Percentiles rank a stretch among this genome's conserved stretches.
Evolutionary conservation across 1,140 invertebrate species (phyloP).

Genomic region (Halesus radiatus): DNA sequence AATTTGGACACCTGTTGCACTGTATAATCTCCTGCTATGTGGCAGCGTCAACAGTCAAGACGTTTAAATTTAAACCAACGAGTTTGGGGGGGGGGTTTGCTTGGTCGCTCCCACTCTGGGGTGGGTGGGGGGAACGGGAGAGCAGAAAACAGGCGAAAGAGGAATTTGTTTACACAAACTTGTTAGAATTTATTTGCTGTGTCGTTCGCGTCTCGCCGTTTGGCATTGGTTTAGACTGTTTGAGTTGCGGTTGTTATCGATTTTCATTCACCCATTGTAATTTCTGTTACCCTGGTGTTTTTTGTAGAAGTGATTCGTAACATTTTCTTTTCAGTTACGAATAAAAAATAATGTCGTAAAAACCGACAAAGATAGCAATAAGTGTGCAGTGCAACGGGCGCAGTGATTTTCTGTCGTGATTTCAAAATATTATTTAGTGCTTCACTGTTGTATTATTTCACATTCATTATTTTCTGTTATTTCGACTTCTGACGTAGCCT

Average conservation of each 20-base stretch:
- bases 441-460: too few relatives aligned
- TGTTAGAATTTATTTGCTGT: conserved; percentile 30
- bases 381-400: too few relatives aligned
- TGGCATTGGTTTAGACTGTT: background rate
- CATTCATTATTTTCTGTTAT: too few relatives aligned
- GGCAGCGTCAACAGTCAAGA: conserved; percentile 43
- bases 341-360: too few relatives aligned
- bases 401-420: too few relatives aligned
- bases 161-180: conserved; percentile 37
- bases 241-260: background rate
- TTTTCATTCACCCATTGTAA: background rate
- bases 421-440: too few relatives aligned
- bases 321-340: too few relatives aligned
- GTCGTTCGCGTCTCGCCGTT: conserved; percentile 6
- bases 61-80: conserved; percentile 42
- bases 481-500: too few relatives aligned
- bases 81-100: background rate
- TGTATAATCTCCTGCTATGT: conserved; percentile 27
- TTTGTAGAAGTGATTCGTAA: too few relatives aligned
- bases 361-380: too few relatives aligned
- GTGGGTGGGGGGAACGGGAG: conserved; percentile 1
- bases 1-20: conserved; percentile 42
- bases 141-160: conserved; percentile 27
- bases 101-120: background rate
- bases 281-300: background rate